Base-by-base conservation (phyloP, 2,113 vertebrate species). In the Lepus americanus region DNA sequence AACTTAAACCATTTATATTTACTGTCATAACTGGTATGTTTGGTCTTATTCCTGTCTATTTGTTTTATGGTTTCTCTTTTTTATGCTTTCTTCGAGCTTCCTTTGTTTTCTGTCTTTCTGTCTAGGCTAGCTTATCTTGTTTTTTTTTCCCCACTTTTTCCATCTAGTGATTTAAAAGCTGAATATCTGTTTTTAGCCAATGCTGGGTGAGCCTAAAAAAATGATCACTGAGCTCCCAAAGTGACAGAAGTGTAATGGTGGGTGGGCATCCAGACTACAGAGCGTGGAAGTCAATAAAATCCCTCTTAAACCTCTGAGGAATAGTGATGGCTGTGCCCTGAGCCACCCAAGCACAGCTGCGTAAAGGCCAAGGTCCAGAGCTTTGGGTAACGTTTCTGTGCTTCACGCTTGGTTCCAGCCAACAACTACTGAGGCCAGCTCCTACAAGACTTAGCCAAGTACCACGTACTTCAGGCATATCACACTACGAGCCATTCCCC, bases 1-100 rank as follows among this genome's bases (percentile, higher is more conserved):
- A 95, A 94, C 88, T 95, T 94, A 95, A 95, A 94, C 88, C 74
- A 77, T 93, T 95, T 97, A 92, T 95, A 96, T 59, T 92, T 89
- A 84, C 96, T 95, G 74, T 91, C 96, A 89, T 87, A 89, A 83
- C 85, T 85, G 83, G 72, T 92, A 70, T 20, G 36, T 80, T 70
- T 84, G 70, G 79, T 91, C 93, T 95, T 95, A 77, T 94, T 92
- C 78, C 81, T 92, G 78, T 96, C 89, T 83, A 79, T 95, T 82
- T 95, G 91, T 83, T 94, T 96, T 89, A 90, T 91, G 79, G 44
- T 92, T 89, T 86, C 85, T 96, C 81, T 78, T 77, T 74, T 95
- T 95, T 85, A 33, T 97, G 78, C 79, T 94, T 97, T 94, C 64
- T 87, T 78, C 22, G 49, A 49, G 19, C 49, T 89, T 89, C 16